Evolutionary conservation across 2,888 invertebrate genomes (phyloP), one percentile per base, ranked within the genome.

Genomic region (Yponomeuta sedellus): DNA sequence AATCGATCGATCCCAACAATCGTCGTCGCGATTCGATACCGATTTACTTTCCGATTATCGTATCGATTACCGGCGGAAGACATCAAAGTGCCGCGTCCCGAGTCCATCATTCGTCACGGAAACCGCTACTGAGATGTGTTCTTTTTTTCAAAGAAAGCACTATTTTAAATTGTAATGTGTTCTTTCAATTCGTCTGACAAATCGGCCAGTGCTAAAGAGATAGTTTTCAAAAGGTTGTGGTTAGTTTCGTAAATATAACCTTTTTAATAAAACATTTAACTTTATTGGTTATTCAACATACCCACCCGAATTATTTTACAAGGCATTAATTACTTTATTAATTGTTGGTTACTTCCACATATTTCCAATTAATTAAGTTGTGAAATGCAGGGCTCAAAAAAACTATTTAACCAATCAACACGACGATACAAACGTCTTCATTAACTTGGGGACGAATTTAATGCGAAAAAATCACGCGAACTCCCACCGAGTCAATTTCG

Each of bases 401-500:
- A 28, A 75, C 76, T 77, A 80, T 81, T 81, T 82, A 84, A 76
- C 73, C 75, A 79, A 74, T 77, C 80, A 79, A 79, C 79, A 77
- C 72, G 73, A 80, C 77, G 82, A 82, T 85, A 82, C 80, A 80
- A 83, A 87, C 82, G 84, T 84, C 87, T 87, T 85, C 83, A 88
- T 89, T 86, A 84, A 76, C 74, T 75, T 78, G 79, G 75, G 72
- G 70, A 72, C 75, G 74, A 75, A 77, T 77, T 71, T 71, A 71
- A 68, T 52, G 44, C 72, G 81, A 64, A 67, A 86, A 86, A 82
- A 82, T 77, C 73, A 66, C 63, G 67, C 72, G 85, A 81, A 83
- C 88, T 80, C 86, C 88, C 89, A 86, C 85, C 83, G 81, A 78
- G 88, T 70, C 70, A 74, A 80, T 85, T 88, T 88, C 81, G 69